Percentiles rank a stretch among this genome's conserved stretches.
phyloP scores from a whole-genome alignment of 2,888 invertebrate species.

The Ophion ventricosus region DNA sequence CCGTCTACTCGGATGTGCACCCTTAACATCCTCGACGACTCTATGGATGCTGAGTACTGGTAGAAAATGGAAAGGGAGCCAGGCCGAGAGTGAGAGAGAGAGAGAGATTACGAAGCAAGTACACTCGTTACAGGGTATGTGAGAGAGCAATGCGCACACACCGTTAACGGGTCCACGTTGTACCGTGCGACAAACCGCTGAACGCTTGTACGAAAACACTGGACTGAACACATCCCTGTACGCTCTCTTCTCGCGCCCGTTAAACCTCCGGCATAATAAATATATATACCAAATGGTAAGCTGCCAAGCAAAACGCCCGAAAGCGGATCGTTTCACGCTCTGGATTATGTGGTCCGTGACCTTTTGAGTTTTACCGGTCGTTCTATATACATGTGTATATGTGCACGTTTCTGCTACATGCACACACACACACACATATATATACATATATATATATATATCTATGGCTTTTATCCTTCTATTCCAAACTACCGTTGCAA shows the following conservation, averaged over 20 bases:
- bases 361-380: conserved; percentile 2
- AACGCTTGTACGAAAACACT: conserved; percentile 70
- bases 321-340: conserved; percentile 2
- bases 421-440: too few species aligned
- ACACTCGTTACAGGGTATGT: conserved; percentile 55
- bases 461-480: conserved; percentile 44
- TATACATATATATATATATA: too few species aligned
- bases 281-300: neutral
- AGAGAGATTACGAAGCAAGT: conserved; percentile 44
- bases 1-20: too few species aligned
- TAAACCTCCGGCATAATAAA: conserved; percentile 20
- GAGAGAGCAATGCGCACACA: conserved; percentile 39
- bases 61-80: conserved; percentile 1
- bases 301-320: conserved; percentile 26
- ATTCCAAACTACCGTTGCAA: conserved; percentile 37
- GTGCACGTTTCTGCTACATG: neutral
- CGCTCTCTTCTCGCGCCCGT: conserved; percentile 31
- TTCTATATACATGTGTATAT: neutral
- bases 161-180: conserved; percentile 63
- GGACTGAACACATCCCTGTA: conserved; percentile 48
- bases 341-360: neutral
- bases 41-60: conserved; percentile 27
- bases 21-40: neutral
- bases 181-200: conserved; percentile 67
- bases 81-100: conserved; percentile 8